phyloP scores from a whole-genome alignment of 1,140 invertebrate species.

The Papilio xuthus region DNA sequence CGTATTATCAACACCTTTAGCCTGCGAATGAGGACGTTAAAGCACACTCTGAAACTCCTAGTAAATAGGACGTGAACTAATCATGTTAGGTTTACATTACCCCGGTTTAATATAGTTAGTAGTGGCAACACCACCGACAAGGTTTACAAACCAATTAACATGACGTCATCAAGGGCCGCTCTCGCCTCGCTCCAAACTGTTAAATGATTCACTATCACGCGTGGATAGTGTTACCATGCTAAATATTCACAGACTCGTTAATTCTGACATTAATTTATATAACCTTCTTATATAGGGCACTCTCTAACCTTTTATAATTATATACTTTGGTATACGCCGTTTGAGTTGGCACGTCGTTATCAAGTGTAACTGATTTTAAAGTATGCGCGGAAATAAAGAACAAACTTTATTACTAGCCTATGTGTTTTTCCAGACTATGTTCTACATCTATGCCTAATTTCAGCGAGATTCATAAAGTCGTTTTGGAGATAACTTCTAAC shows the following conservation, averaged over 20 bases:
- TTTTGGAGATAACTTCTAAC: no score
- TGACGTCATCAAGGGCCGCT: slow-evolving; percentile 17
- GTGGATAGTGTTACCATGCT: slow-evolving; percentile 22
- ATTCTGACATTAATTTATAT: slow-evolving; percentile 20
- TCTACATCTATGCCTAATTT: no score
- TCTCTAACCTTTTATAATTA: slow-evolving; percentile 5
- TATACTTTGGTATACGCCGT: background rate
- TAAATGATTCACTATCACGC: slow-evolving; percentile 26
- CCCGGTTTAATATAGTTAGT: background rate
- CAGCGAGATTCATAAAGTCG: no score
- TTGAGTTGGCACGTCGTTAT: background rate
- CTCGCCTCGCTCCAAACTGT: slow-evolving; percentile 22
- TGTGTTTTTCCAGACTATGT: no score
- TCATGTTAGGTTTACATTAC: background rate
- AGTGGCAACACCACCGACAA: background rate
- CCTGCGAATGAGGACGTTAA: background rate
- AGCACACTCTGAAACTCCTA: background rate
- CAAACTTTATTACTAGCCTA: no score
- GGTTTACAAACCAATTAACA: background rate
- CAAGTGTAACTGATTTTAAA: no score
- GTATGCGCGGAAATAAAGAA: no score
- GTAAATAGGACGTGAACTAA: background rate
- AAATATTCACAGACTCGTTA: slow-evolving; percentile 13
- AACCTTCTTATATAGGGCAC: background rate
- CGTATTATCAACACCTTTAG: no score